Evolutionary conservation across 1,140 invertebrate genomes (phyloP).

Genomic region (Papilio glaucus): DNA sequence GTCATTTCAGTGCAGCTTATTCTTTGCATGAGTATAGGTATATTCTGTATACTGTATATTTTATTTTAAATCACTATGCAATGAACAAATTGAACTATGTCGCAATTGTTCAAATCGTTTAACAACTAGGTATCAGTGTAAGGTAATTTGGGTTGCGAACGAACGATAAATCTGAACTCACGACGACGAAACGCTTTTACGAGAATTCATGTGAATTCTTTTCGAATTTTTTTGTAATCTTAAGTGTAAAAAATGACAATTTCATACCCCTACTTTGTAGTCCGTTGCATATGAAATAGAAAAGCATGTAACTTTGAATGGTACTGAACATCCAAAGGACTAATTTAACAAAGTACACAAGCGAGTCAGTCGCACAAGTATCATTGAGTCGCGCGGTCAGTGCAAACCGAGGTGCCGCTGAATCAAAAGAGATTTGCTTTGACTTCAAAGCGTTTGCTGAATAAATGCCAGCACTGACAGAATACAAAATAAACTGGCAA

Average conservation of each 20-base stretch:
- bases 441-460: constrained; percentile 72
- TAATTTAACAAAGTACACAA: constrained; percentile 32
- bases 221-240: not conserved
- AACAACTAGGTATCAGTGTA: too few species aligned
- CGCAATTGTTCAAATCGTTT: too few species aligned
- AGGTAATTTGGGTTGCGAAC: too few species aligned
- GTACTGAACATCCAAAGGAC: constrained; percentile 3
- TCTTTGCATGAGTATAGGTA: too few species aligned
- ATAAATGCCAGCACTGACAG: constrained; percentile 73
- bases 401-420: constrained; percentile 57
- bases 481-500: constrained; percentile 78
- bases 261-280: not conserved
- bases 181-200: too few species aligned
- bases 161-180: too few species aligned
- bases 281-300: not conserved
- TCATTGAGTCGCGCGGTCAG: constrained; percentile 76
- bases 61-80: too few species aligned
- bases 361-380: constrained; percentile 52
- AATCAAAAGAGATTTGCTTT: constrained; percentile 80
- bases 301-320: not conserved
- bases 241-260: not conserved
- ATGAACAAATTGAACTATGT: too few species aligned
- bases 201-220: too few species aligned
- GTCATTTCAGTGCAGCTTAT: too few species aligned
- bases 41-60: too few species aligned